Percentiles rank a stretch among this genome's conserved stretches.
These are phyloP conservation scores for Amblyornis subalaris DNA, from an alignment of 2,113 vertebrate genomes.

Conservation along the genomic window DNA sequence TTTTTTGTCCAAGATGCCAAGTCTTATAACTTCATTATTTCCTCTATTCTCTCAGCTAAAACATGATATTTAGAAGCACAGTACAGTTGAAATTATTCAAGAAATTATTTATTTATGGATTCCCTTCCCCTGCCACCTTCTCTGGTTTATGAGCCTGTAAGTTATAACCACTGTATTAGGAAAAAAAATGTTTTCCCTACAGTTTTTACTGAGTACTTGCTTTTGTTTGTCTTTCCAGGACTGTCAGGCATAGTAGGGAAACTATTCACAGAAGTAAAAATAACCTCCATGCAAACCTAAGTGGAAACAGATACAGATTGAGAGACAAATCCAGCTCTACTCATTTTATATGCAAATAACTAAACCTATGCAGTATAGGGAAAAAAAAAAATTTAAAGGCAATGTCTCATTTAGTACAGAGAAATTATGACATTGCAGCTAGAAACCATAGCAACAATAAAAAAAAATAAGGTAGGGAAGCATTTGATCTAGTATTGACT, in stretches of 20 bases:
- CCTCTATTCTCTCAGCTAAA: neutral
- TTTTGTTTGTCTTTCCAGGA: slow-evolving; percentile 51
- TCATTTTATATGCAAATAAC: slow-evolving; percentile 66
- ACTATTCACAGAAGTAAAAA: slow-evolving; percentile 30
- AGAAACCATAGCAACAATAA: neutral
- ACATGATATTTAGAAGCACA: neutral
- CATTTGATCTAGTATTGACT: neutral
- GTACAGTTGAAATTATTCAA: neutral
- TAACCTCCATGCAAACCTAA: slow-evolving; percentile 50
- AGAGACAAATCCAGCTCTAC: slow-evolving; percentile 7
- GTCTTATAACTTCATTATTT: neutral
- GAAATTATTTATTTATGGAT: neutral
- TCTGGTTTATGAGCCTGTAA: neutral
- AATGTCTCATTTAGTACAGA: neutral
- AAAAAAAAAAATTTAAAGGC: neutral
- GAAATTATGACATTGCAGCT: neutral
- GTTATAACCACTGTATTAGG: neutral
- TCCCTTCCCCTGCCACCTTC: neutral
- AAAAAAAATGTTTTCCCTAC: neutral
- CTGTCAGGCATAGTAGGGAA: slow-evolving; percentile 39
- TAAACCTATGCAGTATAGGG: neutral
- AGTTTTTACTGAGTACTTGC: slow-evolving; percentile 8
- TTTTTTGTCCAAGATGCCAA: neutral
- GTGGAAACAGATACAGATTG: slow-evolving; percentile 31
- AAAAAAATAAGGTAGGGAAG: neutral